Evolutionary conservation across 2,888 invertebrate species (phyloP).

Genomic region (Stenodema calcarata): DNA sequence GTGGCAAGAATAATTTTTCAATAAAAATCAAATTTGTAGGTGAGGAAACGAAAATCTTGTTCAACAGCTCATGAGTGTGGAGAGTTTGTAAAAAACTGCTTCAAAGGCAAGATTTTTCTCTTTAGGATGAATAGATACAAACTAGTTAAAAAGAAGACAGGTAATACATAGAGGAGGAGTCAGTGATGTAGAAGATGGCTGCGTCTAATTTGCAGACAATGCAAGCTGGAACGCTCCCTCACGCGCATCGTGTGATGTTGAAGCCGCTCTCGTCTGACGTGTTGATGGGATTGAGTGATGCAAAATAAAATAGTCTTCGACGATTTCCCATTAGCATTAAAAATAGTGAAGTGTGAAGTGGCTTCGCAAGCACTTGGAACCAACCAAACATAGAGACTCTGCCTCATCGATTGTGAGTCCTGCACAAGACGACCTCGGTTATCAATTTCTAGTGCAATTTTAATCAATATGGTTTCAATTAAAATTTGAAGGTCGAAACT

Average conservation of each 20-base stretch:
- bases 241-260: not conserved
- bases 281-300: not conserved
- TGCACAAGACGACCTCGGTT: not conserved
- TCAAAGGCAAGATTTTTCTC: no score
- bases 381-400: not conserved
- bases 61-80: no score
- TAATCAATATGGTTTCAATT: no score
- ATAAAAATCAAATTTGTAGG: no score
- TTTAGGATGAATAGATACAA: not conserved
- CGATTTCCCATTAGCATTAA: not conserved
- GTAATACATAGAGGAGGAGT: not conserved
- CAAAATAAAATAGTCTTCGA: not conserved
- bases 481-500: no score
- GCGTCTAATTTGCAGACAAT: slow-evolving; percentile 1
- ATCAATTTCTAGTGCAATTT: not conserved
- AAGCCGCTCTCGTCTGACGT: not conserved
- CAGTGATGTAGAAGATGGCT: not conserved
- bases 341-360: not conserved
- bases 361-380: not conserved
- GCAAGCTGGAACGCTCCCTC: not conserved
- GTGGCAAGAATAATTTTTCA: no score
- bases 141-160: not conserved
- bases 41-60: no score
- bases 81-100: no score
- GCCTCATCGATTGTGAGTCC: no score